These are phyloP conservation scores for Ameiurus melas DNA, from an alignment of 2,113 vertebrate genomes.

Conservation along the genomic window DNA sequence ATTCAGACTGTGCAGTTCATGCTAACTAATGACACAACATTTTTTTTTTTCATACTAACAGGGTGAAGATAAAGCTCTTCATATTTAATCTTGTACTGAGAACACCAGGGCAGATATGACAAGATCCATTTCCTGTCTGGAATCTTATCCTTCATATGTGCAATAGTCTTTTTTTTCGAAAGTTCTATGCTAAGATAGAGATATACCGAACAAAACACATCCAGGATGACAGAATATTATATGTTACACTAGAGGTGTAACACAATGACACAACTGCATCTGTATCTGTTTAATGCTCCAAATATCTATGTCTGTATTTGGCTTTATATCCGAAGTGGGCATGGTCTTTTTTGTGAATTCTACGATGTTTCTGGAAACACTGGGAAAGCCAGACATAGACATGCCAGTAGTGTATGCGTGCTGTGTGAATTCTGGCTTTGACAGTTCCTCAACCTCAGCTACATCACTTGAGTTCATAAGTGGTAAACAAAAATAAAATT, in stretches of 20 bases:
- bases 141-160: not conserved
- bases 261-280: not conserved
- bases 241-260: not conserved
- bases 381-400: not conserved
- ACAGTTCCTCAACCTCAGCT: not conserved
- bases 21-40: constrained; percentile 6
- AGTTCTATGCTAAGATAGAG: not conserved
- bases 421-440: not conserved
- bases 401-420: not conserved
- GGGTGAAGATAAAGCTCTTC: constrained; percentile 1
- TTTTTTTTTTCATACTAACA: not conserved
- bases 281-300: not conserved
- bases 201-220: not conserved
- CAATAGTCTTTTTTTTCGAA: not conserved
- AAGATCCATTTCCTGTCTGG: not conserved
- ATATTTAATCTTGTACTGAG: constrained; percentile 12
- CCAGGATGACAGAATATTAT: not conserved
- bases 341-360: not conserved
- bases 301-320: not conserved
- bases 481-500: not conserved
- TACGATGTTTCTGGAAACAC: not conserved
- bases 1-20: constrained; percentile 12
- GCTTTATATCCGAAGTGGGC: not conserved
- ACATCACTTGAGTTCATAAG: not conserved
- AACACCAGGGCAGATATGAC: constrained; percentile 24